These are phyloP conservation scores for Emydoidea blandingii DNA, from an alignment of 2,797 vertebrate species.

Conservation along the genomic window DNA sequence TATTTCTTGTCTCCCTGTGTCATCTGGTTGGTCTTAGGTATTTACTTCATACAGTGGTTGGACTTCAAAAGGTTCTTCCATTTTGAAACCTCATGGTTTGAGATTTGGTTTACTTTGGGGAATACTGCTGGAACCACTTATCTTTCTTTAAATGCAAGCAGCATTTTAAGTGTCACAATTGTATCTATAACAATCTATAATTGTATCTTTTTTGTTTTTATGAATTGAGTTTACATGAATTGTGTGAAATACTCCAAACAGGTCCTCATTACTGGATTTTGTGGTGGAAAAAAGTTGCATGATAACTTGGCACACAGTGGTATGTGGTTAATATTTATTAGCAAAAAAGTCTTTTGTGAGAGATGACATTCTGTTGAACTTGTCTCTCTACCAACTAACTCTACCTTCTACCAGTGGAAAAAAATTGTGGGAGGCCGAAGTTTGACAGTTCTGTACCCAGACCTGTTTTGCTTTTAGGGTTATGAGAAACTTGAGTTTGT, in stretches of 20 bases:
- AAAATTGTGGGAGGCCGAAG: background rate
- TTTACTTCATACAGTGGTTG: background rate
- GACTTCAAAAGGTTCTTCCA: background rate
- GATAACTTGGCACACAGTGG: background rate
- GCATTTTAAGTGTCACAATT: background rate
- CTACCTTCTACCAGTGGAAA: background rate
- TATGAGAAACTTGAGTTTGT: background rate
- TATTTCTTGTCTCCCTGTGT: background rate
- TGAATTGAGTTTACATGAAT: background rate
- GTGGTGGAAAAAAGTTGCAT: background rate
- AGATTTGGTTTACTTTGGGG: background rate
- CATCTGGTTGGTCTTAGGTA: background rate
- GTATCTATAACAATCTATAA: background rate
- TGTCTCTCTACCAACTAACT: background rate
- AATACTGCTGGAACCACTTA: background rate
- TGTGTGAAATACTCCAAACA: background rate
- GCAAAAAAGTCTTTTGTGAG: background rate
- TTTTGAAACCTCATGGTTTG: background rate
- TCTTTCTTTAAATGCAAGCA: background rate
- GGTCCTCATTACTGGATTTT: background rate
- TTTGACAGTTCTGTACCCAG: background rate
- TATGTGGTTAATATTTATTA: background rate
- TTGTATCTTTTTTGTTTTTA: background rate
- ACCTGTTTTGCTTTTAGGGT: background rate
- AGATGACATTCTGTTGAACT: background rate